phyloP scores from a whole-genome alignment of 1,140 invertebrate genomes.

The Gonatopus flavifemur region DNA sequence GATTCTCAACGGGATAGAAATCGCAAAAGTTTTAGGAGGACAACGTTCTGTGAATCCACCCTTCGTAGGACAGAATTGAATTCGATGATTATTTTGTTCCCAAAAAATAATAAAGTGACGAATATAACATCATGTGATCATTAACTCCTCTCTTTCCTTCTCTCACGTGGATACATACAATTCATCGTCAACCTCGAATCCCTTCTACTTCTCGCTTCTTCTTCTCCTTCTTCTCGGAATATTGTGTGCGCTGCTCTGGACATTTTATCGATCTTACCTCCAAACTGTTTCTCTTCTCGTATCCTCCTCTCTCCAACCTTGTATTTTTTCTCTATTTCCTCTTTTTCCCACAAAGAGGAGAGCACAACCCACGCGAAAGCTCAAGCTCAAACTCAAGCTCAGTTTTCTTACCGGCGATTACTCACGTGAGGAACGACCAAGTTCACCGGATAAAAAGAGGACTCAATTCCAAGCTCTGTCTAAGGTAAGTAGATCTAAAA shows the following conservation, averaged over 20 bases:
- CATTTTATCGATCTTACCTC: constrained; percentile 34
- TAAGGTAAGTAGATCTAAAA: constrained; percentile 10
- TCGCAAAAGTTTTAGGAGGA: no score
- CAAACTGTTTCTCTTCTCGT: constrained; percentile 22
- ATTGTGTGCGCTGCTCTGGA: constrained; percentile 34
- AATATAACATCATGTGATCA: no score
- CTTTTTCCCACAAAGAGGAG: no score
- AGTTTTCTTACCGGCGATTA: constrained; percentile 23
- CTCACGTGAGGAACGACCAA: constrained; percentile 8
- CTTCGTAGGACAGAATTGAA: no score
- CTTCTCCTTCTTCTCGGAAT: constrained; percentile 24
- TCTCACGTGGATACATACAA: no score
- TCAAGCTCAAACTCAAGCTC: constrained; percentile 9
- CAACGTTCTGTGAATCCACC: no score
- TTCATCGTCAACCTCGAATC: no score
- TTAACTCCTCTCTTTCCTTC: not conserved
- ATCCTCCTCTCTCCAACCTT: constrained; percentile 18
- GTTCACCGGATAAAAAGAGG: constrained; percentile 11
- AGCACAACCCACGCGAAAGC: constrained; percentile 7
- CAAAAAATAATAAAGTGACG: no score
- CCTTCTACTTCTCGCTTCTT: not conserved
- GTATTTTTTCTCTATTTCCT: constrained; percentile 21
- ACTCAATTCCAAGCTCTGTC: not conserved
- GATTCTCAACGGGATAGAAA: no score
- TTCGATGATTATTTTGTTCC: no score